These are phyloP conservation scores for Mythimna pallens DNA, from an alignment of 2,888 invertebrate genomes.

Conservation along the genomic window DNA sequence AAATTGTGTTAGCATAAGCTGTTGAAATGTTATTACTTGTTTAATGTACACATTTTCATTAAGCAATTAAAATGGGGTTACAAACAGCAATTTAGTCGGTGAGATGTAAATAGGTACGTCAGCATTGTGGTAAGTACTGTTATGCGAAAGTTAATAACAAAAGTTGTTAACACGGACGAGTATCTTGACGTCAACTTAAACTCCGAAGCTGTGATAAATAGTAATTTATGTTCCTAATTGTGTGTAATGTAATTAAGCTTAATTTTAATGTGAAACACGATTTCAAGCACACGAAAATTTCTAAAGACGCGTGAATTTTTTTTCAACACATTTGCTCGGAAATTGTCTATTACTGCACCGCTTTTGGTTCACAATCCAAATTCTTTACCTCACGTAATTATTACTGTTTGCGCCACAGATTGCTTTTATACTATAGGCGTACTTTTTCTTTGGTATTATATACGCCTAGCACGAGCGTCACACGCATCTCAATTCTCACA, in stretches of 20 bases:
- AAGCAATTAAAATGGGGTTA: conserved; percentile 31
- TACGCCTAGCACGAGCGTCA: too few species aligned
- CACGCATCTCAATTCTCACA: background rate
- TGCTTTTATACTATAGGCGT: background rate
- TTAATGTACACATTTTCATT: conserved; percentile 50
- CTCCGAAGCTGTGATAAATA: conserved; percentile 40
- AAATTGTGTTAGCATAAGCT: conserved; percentile 59
- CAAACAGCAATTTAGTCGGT: conserved; percentile 19
- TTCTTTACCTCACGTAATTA: background rate
- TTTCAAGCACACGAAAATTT: conserved; percentile 28
- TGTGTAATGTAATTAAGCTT: conserved; percentile 13
- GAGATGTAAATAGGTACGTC: conserved; percentile 35
- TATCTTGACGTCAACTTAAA: conserved; percentile 16
- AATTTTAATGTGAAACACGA: conserved; percentile 40
- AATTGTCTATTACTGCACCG: background rate
- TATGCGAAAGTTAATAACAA: conserved; percentile 17
- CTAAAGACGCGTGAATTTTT: background rate
- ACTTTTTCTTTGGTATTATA: background rate
- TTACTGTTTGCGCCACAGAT: background rate
- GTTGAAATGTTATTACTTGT: conserved; percentile 55
- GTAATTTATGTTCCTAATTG: conserved; percentile 21
- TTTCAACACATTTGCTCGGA: background rate
- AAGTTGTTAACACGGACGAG: conserved; percentile 27
- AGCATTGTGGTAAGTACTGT: conserved; percentile 57
- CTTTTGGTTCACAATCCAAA: background rate